phyloP scores from a whole-genome alignment of 1,140 invertebrate genomes.

The Nephila pilipes region DNA sequence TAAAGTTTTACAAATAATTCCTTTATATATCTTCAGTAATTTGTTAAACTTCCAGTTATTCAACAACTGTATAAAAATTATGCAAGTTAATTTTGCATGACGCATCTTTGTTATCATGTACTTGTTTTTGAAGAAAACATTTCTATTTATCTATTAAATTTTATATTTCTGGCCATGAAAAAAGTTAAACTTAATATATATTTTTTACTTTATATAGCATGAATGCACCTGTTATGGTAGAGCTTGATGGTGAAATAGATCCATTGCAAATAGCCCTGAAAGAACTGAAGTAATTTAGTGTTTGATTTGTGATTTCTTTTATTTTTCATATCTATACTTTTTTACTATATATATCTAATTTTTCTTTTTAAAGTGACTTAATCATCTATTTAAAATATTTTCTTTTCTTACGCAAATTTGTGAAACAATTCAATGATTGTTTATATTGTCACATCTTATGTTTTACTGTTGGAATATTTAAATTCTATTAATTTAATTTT shows the following conservation, averaged over 20 bases:
- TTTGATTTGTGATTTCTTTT: no score
- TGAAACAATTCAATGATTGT: no score
- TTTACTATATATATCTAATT: no score
- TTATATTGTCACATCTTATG: no score
- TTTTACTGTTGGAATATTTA: no score
- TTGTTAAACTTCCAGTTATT: background rate
- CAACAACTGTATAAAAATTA: background rate
- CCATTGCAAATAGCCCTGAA: slow-evolving; percentile 99
- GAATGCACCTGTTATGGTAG: slow-evolving; percentile 99
- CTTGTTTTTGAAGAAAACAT: background rate
- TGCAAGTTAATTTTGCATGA: background rate
- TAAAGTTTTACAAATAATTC: no score
- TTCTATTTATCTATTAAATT: background rate
- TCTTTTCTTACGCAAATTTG: no score
- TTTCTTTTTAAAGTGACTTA: no score
- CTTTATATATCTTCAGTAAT: background rate
- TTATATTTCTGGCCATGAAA: background rate
- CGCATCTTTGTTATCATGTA: background rate
- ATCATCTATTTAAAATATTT: no score
- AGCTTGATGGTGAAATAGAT: slow-evolving; percentile 99
- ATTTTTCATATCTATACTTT: no score
- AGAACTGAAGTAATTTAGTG: slow-evolving; percentile 93
- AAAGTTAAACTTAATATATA: background rate
- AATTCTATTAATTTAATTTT: no score
- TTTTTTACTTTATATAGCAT: slow-evolving; percentile 84